These are phyloP conservation scores for Celastrina argiolus DNA, from an alignment of 2,888 invertebrate species.

Conservation along the genomic window DNA sequence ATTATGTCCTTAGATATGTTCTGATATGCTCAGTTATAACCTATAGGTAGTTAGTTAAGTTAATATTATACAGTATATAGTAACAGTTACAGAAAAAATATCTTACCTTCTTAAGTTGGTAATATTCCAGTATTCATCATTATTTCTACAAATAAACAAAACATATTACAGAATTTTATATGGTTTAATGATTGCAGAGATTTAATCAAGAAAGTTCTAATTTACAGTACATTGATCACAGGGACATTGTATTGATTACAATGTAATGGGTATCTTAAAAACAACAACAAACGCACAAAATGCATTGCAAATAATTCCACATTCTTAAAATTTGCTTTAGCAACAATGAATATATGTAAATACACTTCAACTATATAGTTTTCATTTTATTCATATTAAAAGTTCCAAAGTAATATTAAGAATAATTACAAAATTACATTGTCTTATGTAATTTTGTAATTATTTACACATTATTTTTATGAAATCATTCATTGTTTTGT, in stretches of 20 bases:
- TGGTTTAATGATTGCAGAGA: background rate
- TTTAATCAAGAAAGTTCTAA: background rate
- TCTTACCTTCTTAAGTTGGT: constrained; percentile 15
- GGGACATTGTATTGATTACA: background rate
- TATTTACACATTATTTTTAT: too few species aligned
- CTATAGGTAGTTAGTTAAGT: background rate
- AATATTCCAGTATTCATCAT: constrained; percentile 33
- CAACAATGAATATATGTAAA: background rate
- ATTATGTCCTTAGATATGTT: too few species aligned
- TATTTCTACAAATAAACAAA: constrained; percentile 27
- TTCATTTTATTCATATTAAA: too few species aligned
- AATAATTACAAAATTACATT: too few species aligned
- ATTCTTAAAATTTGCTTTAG: background rate
- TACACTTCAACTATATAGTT: too few species aligned
- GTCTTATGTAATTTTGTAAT: too few species aligned
- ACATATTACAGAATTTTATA: background rate
- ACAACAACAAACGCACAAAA: background rate
- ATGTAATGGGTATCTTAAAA: background rate
- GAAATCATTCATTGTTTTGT: too few species aligned
- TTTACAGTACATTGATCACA: too few species aligned
- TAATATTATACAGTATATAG: background rate
- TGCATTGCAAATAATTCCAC: background rate
- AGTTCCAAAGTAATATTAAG: too few species aligned
- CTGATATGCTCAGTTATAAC: too few species aligned
- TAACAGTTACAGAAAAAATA: background rate